Conservation (phyloP, 2,797 vertebrate genomes). For the Sardinella longiceps region DNA sequence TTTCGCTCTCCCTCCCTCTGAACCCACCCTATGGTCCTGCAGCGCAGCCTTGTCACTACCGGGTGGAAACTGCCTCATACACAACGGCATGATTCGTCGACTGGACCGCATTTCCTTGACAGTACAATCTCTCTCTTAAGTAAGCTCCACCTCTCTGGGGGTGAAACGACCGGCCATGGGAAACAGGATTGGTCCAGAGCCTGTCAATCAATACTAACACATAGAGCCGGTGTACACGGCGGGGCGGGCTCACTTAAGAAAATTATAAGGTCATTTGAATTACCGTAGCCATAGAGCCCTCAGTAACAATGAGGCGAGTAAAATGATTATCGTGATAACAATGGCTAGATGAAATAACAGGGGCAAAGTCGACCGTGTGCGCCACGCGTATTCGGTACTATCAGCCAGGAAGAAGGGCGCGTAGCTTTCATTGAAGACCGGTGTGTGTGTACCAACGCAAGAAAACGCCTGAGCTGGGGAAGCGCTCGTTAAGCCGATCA, state of each 20-base stretch:
- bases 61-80: conserved; percentile 47
- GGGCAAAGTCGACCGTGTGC: conserved; percentile 63
- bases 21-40: conserved; percentile 45
- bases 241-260: conserved; percentile 71
- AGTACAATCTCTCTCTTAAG: conserved; percentile 27
- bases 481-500: conserved; percentile 76
- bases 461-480: conserved; percentile 56
- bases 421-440: conserved; percentile 56
- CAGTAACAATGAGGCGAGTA: conserved; percentile 58
- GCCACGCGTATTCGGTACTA: conserved; percentile 44
- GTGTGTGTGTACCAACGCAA: conserved; percentile 62
- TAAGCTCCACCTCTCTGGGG: conserved; percentile 61
- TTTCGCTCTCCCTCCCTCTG: conserved; percentile 22
- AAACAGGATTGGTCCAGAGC: conserved; percentile 56
- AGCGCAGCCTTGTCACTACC: conserved; percentile 48
- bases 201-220: conserved; percentile 57
- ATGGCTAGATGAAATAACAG: conserved; percentile 60
- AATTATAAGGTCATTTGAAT: conserved; percentile 86
- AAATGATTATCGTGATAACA: conserved; percentile 48
- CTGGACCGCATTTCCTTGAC: conserved; percentile 67
- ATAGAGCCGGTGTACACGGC: conserved; percentile 57
- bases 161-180: conserved; percentile 26
- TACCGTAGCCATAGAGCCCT: conserved; percentile 61
- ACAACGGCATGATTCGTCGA: conserved; percentile 27
- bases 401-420: conserved; percentile 42